phyloP scores from a whole-genome alignment of 2,797 vertebrate species.

The Lepus townsendii region DNA sequence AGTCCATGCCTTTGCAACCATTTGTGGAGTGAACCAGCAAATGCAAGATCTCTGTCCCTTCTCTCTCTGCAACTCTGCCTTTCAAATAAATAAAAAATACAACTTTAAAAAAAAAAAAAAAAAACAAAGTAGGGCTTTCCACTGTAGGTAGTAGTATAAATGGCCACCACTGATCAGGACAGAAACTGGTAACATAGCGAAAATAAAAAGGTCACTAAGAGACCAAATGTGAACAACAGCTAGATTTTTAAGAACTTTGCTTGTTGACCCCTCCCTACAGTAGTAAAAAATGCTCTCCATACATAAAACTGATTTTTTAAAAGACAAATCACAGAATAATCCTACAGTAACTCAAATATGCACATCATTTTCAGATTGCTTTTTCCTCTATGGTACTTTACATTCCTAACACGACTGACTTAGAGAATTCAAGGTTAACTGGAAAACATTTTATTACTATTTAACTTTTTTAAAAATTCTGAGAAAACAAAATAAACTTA shows the following conservation, averaged over 20 bases:
- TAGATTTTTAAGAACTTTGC: neutral
- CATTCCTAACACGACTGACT: slow-evolving; percentile 35
- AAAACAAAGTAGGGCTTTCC: neutral
- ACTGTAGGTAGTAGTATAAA: neutral
- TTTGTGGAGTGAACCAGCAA: too few species aligned
- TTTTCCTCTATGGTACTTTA: neutral
- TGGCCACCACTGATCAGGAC: neutral
- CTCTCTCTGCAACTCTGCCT: too few species aligned
- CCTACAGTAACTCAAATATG: neutral
- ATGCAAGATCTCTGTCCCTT: too few species aligned
- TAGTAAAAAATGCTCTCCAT: neutral
- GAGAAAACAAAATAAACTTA: slow-evolving; percentile 48
- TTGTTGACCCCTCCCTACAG: neutral
- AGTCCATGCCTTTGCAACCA: too few species aligned
- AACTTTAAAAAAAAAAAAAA: too few species aligned
- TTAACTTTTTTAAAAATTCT: neutral
- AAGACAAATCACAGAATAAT: neutral
- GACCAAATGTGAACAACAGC: neutral
- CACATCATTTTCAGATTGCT: slow-evolving; percentile 4
- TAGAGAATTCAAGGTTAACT: slow-evolving; percentile 22
- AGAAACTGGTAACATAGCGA: neutral
- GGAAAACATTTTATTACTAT: slow-evolving; percentile 54
- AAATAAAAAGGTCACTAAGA: neutral
- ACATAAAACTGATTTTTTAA: neutral
- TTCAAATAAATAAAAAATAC: too few species aligned